Base-by-base conservation (phyloP, 2,888 invertebrate genomes). In the Caenorhabditis japonica region DNA sequence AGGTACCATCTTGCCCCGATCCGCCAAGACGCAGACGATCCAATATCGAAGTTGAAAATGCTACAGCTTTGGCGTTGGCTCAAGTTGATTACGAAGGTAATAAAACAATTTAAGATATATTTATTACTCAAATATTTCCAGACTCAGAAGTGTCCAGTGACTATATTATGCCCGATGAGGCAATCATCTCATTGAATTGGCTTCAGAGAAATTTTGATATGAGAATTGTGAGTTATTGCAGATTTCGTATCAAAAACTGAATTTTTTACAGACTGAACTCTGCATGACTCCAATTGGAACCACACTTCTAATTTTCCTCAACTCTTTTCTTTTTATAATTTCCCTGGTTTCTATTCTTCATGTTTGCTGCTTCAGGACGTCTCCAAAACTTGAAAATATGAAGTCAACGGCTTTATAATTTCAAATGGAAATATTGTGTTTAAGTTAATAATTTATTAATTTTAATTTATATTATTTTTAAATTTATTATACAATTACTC, bases 1-100 rank as follows among this genome's bases (percentile, higher is more conserved):
- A 83, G 76, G 81, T 84, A 19, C 84, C 84, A 33, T 61, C 78
- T 10, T 84, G 84, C 47, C 83, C 84, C 4, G 84, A 84, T 55
- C 84, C 84, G 34, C 84, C 84, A n/a, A 69, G 83, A 59, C 39
- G 76, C 12, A 66, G 79, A 38, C 68, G 81, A 21, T 77, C 77
- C 3, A 68, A 62, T 23, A 62, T 60, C 5, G 41, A 60, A 7
- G 17, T 15, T 4, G 64, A 56, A 13, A 64, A 66, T 23, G 41
- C 17, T 2, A 66, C 62, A 3, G n/a, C 33, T 17, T 15, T 52
- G 17, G n/a, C n/a, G n/a, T 10, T 44, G 15, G 21, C 46, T 19
- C 52, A 58, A 34, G 33, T 58, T 27, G 51, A 58, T 21, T 62
- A 71, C 47, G 56, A 71, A 51, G 62, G 56, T 64, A 30, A 19